phyloP scores from a whole-genome alignment of 2,797 vertebrate species.

The Pogoniulus pusillus region DNA sequence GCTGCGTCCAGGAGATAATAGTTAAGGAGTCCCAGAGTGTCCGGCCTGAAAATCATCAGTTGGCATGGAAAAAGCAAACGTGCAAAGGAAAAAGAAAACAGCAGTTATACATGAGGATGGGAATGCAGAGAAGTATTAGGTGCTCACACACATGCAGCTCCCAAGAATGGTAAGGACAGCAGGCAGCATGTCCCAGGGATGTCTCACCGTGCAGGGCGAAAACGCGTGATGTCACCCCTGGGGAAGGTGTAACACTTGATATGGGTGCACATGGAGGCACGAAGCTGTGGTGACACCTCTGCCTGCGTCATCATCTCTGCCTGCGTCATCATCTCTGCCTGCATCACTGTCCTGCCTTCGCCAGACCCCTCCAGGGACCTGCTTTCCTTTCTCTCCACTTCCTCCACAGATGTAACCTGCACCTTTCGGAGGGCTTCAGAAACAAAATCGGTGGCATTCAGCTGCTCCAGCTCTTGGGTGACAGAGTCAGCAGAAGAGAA shows the following conservation, averaged over 20 bases:
- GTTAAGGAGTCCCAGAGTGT: conserved; percentile 76
- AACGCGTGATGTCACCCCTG: conserved; percentile 84
- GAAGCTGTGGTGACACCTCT: neutral
- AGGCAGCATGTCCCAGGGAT: accelerated
- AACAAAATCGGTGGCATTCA: conserved; percentile 85
- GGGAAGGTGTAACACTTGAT: conserved; percentile 91
- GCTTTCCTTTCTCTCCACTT: neutral
- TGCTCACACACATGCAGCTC: neutral
- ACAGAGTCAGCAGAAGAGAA: conserved; percentile 66
- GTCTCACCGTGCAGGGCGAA: conserved; percentile 85
- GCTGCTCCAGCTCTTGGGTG: conserved; percentile 71
- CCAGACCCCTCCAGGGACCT: neutral
- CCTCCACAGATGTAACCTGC: accelerated
- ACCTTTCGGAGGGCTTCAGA: neutral
- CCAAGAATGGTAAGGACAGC: accelerated
- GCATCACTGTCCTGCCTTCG: neutral
- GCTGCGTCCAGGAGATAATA: conserved; percentile 96
- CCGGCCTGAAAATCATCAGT: conserved; percentile 76
- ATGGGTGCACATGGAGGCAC: conserved; percentile 69
- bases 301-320: neutral
- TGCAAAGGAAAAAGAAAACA: neutral
- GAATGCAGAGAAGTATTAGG: accelerated
- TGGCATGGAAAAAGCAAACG: accelerated
- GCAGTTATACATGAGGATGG: neutral
- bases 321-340: neutral